Conservation (phyloP, 1,140 invertebrate genomes). For the Zaprionus tsacasi region DNA sequence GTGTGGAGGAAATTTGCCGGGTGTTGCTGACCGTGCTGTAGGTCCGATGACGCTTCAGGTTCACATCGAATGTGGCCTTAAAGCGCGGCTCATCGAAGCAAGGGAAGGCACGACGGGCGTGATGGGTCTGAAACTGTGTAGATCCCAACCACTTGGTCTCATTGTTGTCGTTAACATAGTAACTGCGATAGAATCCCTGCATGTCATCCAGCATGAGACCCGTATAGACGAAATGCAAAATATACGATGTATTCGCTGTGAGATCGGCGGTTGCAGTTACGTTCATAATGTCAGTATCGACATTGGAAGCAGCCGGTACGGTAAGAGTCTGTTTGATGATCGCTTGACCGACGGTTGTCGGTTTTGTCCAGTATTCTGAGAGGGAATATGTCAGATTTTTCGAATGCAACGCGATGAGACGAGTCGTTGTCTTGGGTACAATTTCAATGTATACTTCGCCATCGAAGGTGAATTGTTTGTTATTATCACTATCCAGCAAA, state of each 20-base stretch:
- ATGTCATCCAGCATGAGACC: conserved; percentile 86
- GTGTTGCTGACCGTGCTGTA: conserved; percentile 69
- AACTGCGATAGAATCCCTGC: conserved; percentile 92
- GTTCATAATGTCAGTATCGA: conserved; percentile 53
- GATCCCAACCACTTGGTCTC: conserved; percentile 86
- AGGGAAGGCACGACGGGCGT: conserved; percentile 93
- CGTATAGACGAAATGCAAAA: conserved; percentile 85
- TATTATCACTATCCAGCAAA: conserved; percentile 85
- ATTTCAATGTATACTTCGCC: conserved; percentile 87
- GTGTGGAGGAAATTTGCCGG: conserved; percentile 28
- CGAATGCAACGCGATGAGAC: conserved; percentile 87
- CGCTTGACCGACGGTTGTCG: background rate
- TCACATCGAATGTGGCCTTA: conserved; percentile 91
- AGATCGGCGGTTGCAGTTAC: conserved; percentile 83
- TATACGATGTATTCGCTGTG: conserved; percentile 68
- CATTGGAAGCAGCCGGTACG: background rate
- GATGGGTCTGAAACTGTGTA: conserved; percentile 93
- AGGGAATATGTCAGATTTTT: conserved; percentile 85
- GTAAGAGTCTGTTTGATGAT: background rate
- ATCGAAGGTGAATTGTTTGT: conserved; percentile 86
- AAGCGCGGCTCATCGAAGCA: conserved; percentile 95
- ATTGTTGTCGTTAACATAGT: conserved; percentile 86
- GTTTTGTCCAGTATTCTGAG: conserved; percentile 58
- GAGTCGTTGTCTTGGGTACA: conserved; percentile 57
- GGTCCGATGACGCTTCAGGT: conserved; percentile 85